Conservation (phyloP, 2,888 invertebrate species). For the Clepsis dumicolana region DNA sequence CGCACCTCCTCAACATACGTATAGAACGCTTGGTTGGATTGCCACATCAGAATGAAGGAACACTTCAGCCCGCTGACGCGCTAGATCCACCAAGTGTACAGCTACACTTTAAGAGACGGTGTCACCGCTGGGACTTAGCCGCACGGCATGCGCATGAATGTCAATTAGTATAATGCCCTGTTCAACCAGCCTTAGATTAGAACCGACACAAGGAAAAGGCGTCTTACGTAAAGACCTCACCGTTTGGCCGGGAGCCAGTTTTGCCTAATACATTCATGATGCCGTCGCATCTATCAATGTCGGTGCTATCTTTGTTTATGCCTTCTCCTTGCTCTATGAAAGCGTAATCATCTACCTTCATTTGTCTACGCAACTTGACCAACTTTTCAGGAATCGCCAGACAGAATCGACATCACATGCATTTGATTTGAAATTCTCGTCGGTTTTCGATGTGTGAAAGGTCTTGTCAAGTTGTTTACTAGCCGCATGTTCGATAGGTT, state of each 20-base stretch:
- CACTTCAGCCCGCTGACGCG: constrained; percentile 25
- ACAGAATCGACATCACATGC: not conserved
- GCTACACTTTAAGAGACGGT: not conserved
- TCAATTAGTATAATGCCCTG: constrained; percentile 27
- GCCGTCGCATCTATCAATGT: constrained; percentile 64
- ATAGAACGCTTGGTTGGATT: not conserved
- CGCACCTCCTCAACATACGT: not conserved
- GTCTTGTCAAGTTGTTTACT: constrained; percentile 12
- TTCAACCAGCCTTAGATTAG: constrained; percentile 33
- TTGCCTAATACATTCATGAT: constrained; percentile 52
- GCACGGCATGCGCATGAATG: constrained; percentile 38
- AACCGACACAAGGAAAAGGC: constrained; percentile 36
- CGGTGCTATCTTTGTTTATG: constrained; percentile 48
- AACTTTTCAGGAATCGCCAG: constrained; percentile 23
- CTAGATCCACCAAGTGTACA: constrained; percentile 6
- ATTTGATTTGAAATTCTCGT: not conserved
- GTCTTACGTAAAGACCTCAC: constrained; percentile 39
- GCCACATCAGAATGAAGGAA: constrained; percentile 35
- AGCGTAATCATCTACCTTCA: constrained; percentile 48
- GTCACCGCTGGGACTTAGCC: constrained; percentile 18
- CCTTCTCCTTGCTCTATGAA: constrained; percentile 47
- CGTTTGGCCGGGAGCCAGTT: constrained; percentile 59
- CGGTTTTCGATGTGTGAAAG: not conserved
- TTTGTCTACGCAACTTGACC: constrained; percentile 45
- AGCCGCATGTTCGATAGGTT: constrained; percentile 38